Base-by-base conservation (phyloP, 2,797 vertebrate genomes). In the Phoebastria nigripes region DNA sequence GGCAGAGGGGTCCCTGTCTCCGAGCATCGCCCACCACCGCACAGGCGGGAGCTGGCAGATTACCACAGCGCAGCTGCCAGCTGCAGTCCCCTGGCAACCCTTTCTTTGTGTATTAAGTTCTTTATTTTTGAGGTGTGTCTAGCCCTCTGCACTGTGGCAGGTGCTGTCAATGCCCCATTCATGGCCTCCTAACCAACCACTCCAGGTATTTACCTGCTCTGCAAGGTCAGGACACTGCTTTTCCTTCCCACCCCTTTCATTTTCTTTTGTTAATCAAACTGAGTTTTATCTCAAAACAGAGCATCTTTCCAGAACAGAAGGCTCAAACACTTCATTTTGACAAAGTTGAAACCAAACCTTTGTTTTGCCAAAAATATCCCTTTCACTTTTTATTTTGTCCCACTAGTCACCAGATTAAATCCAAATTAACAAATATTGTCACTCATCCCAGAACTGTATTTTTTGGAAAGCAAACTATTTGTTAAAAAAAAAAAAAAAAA, bases 291-390 rank as follows among this genome's bases (percentile, higher is more conserved):
- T 86, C 20, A 0, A 82, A 91, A 12, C 5, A 0, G 35, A 96
- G 39, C 88, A 93, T 95, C 90, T 81, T 93, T 94, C 73, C 54
- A 58, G 58, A 96, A 95, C 90, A 94, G 94, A 96, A 96, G 88
- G 93, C 82, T 94, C 80, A 90, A 72, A 84, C 46, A 33, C 58
- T 87, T 94, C 77, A 65, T 79, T 92, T 78, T 82, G 65, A 93
- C 72, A 70, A 86, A 74, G 65, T 31, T 77, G 77, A 94, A 95
- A 86, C 42, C 80, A 74, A 93, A 90, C 72, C 58, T 95, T 94
- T 94, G 65, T 83, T 93, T 83, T 90, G 83, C 90, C 92, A 94
- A 88, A 96, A 93, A 94, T 93, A 96, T 33, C 92, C 86, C 58
- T 83, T 95, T 90, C 69, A 19, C 77, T 94, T 90, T 87, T 78